Conservation (phyloP, 2,797 vertebrate genomes). For the Sorex maritimensis region DNA sequence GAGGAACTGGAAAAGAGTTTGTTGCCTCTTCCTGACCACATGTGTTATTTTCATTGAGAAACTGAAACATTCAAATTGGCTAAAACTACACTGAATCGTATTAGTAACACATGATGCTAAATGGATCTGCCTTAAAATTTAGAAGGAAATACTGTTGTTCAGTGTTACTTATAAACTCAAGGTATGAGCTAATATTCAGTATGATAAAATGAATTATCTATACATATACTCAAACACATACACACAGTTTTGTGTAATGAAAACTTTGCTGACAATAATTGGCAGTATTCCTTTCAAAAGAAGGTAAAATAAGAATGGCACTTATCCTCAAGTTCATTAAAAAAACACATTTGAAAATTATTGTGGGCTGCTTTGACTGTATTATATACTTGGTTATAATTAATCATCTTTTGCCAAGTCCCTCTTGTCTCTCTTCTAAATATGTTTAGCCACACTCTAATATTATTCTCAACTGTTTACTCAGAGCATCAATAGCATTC, state of each 20-base stretch:
- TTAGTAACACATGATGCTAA: conserved; percentile 70
- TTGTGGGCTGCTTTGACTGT: conserved; percentile 62
- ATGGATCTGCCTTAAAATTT: conserved; percentile 82
- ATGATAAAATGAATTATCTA: conserved; percentile 62
- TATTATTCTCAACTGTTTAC: conserved; percentile 74
- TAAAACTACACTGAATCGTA: conserved; percentile 53
- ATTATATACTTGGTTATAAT: conserved; percentile 75
- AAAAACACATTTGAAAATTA: conserved; percentile 81
- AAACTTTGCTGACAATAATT: conserved; percentile 73
- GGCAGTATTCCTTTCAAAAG: conserved; percentile 74
- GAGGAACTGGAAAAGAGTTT: conserved; percentile 67
- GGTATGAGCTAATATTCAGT: conserved; percentile 60
- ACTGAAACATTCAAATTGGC: conserved; percentile 59
- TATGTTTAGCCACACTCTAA: conserved; percentile 64
- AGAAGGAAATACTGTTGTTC: conserved; percentile 69
- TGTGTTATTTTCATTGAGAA: conserved; percentile 70
- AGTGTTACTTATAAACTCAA: conserved; percentile 69
- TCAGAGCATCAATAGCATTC: conserved; percentile 68
- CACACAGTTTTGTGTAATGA: conserved; percentile 61
- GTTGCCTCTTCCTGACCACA: conserved; percentile 66
- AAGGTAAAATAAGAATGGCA: conserved; percentile 74
- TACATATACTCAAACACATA: not conserved
- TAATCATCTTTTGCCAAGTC: conserved; percentile 49
- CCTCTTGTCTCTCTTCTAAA: conserved; percentile 41
- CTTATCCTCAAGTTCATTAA: conserved; percentile 78